phyloP scores from a whole-genome alignment of 2,888 invertebrate genomes.

The Rhingia rostrata region DNA sequence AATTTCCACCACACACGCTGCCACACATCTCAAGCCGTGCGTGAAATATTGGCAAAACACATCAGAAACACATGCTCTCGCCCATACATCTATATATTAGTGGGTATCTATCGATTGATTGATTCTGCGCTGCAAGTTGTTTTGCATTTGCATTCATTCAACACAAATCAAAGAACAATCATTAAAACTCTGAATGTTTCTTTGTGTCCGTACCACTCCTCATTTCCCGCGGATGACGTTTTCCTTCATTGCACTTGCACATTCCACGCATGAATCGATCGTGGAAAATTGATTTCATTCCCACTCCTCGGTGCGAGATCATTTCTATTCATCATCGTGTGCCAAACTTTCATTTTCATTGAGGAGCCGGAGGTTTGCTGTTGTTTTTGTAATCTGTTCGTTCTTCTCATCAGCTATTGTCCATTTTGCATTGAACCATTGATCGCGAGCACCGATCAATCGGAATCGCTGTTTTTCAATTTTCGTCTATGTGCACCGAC shows the following conservation, averaged over 20 bases:
- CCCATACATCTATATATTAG: neutral
- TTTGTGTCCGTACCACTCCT: conserved; percentile 8
- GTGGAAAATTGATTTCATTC: conserved; percentile 28
- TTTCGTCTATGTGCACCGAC: neutral
- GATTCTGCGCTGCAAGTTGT: conserved; percentile 22
- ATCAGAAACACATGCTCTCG: conserved; percentile 5
- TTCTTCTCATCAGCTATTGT: conserved; percentile 17
- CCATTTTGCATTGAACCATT: conserved; percentile 29
- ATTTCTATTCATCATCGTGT: conserved; percentile 33
- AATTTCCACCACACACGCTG: conserved; percentile 31
- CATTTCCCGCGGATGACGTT: conserved; percentile 30
- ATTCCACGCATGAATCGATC: conserved; percentile 21
- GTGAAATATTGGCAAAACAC: conserved; percentile 39
- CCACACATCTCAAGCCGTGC: conserved; percentile 49
- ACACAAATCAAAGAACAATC: conserved; percentile 42
- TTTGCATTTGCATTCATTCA: conserved; percentile 54
- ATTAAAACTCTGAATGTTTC: neutral
- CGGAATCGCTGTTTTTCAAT: neutral
- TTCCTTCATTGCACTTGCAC: neutral
- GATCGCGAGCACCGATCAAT: conserved; percentile 24
- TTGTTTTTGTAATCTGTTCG: conserved; percentile 3
- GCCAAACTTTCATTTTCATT: conserved; percentile 72
- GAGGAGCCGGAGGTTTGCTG: conserved; percentile 7
- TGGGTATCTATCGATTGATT: conserved; percentile 39
- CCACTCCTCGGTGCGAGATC: neutral